These are phyloP conservation scores for Yponomeuta sedellus DNA, from an alignment of 2,888 invertebrate genomes.

Conservation along the genomic window DNA sequence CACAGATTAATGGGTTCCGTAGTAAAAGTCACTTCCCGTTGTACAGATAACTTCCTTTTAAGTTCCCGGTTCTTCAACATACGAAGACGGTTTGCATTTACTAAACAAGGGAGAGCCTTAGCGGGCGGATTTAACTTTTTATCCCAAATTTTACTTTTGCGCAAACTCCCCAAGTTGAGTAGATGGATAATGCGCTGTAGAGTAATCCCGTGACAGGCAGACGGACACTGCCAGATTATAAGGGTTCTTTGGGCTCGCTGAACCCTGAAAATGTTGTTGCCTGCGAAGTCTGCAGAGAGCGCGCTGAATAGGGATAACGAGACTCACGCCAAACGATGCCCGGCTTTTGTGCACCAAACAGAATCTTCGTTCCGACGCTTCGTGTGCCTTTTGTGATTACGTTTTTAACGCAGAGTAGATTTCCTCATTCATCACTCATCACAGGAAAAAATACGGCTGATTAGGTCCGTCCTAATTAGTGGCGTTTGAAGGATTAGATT, in stretches of 20 bases:
- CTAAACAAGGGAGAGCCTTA: neutral
- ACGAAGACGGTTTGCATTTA: neutral
- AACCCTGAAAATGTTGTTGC: slow-evolving; percentile 32
- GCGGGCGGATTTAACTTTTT: slow-evolving; percentile 1
- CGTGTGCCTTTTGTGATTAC: slow-evolving; percentile 31
- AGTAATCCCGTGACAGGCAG: slow-evolving; percentile 7
- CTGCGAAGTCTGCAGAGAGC: slow-evolving; percentile 24
- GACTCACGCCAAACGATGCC: slow-evolving; percentile 38
- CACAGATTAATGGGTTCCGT: neutral
- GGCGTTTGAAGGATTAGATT: neutral
- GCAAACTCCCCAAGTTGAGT: neutral
- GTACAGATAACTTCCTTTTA: neutral
- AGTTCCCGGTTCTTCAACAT: no score
- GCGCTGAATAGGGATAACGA: slow-evolving; percentile 59
- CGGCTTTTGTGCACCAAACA: slow-evolving; percentile 35
- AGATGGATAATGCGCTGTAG: slow-evolving; percentile 5
- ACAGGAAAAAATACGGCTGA: neutral
- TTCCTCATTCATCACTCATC: slow-evolving; percentile 1
- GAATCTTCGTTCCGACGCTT: slow-evolving; percentile 32
- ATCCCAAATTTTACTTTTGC: neutral
- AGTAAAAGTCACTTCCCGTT: neutral
- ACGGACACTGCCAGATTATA: slow-evolving; percentile 10
- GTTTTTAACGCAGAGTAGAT: slow-evolving; percentile 7
- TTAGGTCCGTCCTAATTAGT: neutral
- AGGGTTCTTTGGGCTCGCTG: slow-evolving; percentile 20